Evolutionary conservation across 92 coral and sea anemone genomes (phyloP).

Genomic region (Galaxea fascicularis): DNA sequence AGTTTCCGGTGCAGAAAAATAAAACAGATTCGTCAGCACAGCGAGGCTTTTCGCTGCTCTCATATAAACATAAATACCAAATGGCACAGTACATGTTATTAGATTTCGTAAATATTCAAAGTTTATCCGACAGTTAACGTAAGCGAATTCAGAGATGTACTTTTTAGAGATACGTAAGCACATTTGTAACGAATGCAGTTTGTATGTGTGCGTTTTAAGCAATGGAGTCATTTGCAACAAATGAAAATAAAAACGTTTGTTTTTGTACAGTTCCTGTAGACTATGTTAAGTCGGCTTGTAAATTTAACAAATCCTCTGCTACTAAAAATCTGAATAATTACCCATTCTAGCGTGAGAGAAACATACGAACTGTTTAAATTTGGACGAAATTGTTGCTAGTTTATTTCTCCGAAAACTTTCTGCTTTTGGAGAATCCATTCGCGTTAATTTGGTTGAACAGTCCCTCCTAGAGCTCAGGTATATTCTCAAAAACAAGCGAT

Average conservation of each 20-base stretch:
- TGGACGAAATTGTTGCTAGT: background rate
- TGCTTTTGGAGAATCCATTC: too few relatives aligned
- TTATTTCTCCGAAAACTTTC: too few relatives aligned
- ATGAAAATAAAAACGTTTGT: slow-evolving; percentile 25
- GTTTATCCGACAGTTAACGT: slow-evolving; percentile 3
- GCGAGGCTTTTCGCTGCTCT: slow-evolving; percentile 40
- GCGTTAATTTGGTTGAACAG: too few relatives aligned
- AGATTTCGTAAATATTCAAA: slow-evolving; percentile 37
- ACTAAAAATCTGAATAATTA: slow-evolving; percentile 15
- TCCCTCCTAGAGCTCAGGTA: too few relatives aligned
- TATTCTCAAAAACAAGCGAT: too few relatives aligned
- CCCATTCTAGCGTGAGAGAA: background rate
- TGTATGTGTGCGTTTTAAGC: background rate
- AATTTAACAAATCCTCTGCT: slow-evolving; percentile 31
- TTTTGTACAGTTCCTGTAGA: slow-evolving; percentile 40
- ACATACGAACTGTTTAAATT: background rate
- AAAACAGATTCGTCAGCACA: slow-evolving; percentile 31
- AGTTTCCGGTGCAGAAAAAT: slow-evolving; percentile 44
- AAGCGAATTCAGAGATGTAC: background rate
- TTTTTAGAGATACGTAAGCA: background rate
- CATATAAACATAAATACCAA: slow-evolving; percentile 24
- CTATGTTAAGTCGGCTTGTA: slow-evolving; percentile 45
- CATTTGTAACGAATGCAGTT: background rate
- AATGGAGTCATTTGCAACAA: slow-evolving; percentile 18
- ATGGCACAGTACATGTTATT: slow-evolving; percentile 24